These are phyloP conservation scores for Catharus bicknelli DNA, from an alignment of 2,113 vertebrate species.

Conservation along the genomic window DNA sequence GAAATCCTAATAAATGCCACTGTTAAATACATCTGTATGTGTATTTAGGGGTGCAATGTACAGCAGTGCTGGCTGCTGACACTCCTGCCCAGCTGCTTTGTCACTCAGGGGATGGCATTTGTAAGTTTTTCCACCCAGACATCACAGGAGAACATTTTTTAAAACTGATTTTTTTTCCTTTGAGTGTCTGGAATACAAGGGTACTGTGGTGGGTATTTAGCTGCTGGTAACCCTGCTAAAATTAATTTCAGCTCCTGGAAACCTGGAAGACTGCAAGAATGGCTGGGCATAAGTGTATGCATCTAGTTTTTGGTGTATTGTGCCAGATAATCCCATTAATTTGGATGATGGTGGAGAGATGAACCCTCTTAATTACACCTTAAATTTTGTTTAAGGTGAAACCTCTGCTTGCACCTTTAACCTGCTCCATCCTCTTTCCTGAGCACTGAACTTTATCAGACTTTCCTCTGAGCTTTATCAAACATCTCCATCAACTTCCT, in stretches of 20 bases:
- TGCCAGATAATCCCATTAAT: slow-evolving; percentile 9
- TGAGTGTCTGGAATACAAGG: background rate
- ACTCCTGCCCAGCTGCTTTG: background rate
- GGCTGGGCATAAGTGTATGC: background rate
- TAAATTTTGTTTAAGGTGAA: background rate
- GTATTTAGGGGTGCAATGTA: background rate
- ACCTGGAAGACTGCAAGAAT: background rate
- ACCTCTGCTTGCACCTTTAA: background rate
- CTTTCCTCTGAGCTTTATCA: background rate
- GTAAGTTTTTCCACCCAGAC: slow-evolving; percentile 29
- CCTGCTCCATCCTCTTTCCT: background rate
- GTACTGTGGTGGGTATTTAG: background rate
- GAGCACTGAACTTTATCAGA: fast-evolving
- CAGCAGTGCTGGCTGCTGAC: background rate
- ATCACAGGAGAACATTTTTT: background rate
- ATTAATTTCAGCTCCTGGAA: background rate
- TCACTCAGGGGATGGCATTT: background rate
- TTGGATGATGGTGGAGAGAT: slow-evolving; percentile 23
- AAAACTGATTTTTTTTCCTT: background rate
- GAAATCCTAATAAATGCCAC: background rate
- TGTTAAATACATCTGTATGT: background rate
- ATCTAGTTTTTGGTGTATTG: background rate
- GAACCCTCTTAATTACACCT: background rate
- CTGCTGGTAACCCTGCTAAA: background rate
- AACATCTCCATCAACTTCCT: background rate